Evolutionary conservation across 1,140 invertebrate species (phyloP).

Genomic region (Drosophila pectinifera): DNA sequence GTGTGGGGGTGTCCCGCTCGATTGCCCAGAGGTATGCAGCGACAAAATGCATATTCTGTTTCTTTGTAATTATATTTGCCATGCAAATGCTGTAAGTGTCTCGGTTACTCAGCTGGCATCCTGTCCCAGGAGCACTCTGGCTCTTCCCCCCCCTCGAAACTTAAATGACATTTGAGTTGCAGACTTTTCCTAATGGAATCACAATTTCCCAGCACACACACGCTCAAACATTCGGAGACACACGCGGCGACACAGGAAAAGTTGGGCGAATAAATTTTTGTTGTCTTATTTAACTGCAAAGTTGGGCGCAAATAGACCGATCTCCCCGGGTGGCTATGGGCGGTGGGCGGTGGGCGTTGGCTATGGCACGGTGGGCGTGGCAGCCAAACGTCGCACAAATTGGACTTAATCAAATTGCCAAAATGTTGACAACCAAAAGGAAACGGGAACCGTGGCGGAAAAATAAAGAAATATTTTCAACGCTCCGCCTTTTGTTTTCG

Average conservation of each 20-base stretch:
- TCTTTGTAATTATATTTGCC: constrained; percentile 73
- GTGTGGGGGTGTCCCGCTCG: background rate
- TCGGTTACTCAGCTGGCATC: constrained; percentile 22
- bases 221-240: constrained; percentile 12
- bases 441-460: constrained; percentile 9
- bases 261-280: constrained; percentile 41
- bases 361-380: constrained; percentile 44
- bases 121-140: constrained; percentile 15
- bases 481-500: constrained; percentile 57
- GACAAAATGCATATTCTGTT: constrained; percentile 48
- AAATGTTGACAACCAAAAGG: constrained; percentile 64
- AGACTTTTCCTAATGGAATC: constrained; percentile 80
- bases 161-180: constrained; percentile 79
- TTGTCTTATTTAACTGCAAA: constrained; percentile 75
- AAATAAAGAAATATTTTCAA: constrained; percentile 54
- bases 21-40: constrained; percentile 36
- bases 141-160: constrained; percentile 29
- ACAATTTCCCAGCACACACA: constrained; percentile 59
- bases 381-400: constrained; percentile 68
- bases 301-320: constrained; percentile 72
- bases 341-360: background rate
- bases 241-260: constrained; percentile 30
- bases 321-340: constrained; percentile 21
- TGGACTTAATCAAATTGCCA: constrained; percentile 81
- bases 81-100: constrained; percentile 57